These are phyloP conservation scores for Morpho deidamia DNA, from an alignment of 2,888 invertebrate species.

Conservation along the genomic window DNA sequence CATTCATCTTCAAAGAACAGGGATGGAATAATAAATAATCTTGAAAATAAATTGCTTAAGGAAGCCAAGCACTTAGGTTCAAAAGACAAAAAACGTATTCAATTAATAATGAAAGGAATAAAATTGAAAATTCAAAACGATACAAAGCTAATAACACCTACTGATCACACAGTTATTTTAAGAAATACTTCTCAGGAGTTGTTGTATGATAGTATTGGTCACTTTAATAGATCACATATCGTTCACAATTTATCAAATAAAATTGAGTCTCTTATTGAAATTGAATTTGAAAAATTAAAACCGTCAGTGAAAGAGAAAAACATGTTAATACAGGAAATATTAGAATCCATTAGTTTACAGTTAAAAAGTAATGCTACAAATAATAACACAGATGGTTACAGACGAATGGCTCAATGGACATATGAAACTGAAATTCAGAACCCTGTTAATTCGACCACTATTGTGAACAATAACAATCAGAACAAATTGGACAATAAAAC, in stretches of 20 bases:
- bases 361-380: not conserved
- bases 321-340: constrained; percentile 18
- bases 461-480: not conserved
- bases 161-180: not conserved
- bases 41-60: constrained; percentile 37
- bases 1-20: constrained; percentile 14
- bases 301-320: constrained; percentile 28
- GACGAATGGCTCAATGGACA: not conserved
- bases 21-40: constrained; percentile 22
- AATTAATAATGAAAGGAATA: constrained; percentile 49
- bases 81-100: constrained; percentile 39
- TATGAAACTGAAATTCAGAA: not conserved
- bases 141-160: not conserved
- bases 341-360: constrained; percentile 31
- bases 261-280: constrained; percentile 35
- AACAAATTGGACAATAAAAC: not conserved
- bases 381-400: not conserved
- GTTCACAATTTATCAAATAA: constrained; percentile 33
- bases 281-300: constrained; percentile 29
- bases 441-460: not conserved
- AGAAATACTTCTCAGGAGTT: not conserved
- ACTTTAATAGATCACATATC: constrained; percentile 1
- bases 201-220: not conserved
- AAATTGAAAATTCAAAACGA: constrained; percentile 29
- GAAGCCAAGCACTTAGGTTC: constrained; percentile 34